Evolutionary conservation across 1,140 invertebrate species (phyloP).

Genomic region (Drosophila obscura): DNA sequence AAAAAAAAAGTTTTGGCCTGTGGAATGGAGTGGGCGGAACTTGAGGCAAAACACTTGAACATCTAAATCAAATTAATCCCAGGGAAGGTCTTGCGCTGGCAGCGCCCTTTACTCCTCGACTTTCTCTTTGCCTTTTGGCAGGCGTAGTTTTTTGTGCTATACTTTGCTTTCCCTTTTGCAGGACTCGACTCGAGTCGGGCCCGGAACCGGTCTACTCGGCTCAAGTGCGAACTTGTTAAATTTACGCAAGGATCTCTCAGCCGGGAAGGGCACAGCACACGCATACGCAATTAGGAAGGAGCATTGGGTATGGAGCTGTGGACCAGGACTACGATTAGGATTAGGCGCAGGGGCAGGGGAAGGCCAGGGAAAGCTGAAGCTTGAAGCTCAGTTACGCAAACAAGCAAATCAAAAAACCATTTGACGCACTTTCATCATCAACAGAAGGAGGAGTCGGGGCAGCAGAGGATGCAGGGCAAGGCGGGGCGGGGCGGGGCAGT

Average conservation of each 20-base stretch:
- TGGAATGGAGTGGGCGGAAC: slow-evolving; percentile 7
- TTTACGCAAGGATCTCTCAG: slow-evolving; percentile 71
- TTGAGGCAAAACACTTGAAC: slow-evolving; percentile 66
- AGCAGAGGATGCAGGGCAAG: background rate
- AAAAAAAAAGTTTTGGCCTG: background rate
- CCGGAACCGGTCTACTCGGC: slow-evolving; percentile 27
- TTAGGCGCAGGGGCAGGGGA: background rate
- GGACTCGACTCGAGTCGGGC: background rate
- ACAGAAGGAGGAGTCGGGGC: slow-evolving; percentile 29
- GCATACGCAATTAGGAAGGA: slow-evolving; percentile 76
- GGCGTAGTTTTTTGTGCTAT: slow-evolving; percentile 66
- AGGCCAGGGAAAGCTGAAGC: background rate
- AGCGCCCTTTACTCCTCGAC: background rate
- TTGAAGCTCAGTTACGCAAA: slow-evolving; percentile 74
- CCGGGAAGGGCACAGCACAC: slow-evolving; percentile 55
- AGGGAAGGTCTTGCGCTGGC: slow-evolving; percentile 41
- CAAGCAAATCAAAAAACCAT: slow-evolving; percentile 80
- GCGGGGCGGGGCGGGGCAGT: slow-evolving; percentile 7
- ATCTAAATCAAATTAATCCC: slow-evolving; percentile 82
- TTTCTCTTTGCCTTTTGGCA: slow-evolving; percentile 37
- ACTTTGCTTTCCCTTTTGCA: slow-evolving; percentile 53
- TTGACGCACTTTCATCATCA: slow-evolving; percentile 81
- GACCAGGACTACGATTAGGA: background rate
- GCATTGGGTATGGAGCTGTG: background rate
- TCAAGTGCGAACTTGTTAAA: slow-evolving; percentile 81